A percentile compares a stretch with the other conserved stretches of the same genome.
These are phyloP conservation scores for Oreohelix idahoensis DNA, from an alignment of 1,140 invertebrate genomes.

Conservation along the genomic window DNA sequence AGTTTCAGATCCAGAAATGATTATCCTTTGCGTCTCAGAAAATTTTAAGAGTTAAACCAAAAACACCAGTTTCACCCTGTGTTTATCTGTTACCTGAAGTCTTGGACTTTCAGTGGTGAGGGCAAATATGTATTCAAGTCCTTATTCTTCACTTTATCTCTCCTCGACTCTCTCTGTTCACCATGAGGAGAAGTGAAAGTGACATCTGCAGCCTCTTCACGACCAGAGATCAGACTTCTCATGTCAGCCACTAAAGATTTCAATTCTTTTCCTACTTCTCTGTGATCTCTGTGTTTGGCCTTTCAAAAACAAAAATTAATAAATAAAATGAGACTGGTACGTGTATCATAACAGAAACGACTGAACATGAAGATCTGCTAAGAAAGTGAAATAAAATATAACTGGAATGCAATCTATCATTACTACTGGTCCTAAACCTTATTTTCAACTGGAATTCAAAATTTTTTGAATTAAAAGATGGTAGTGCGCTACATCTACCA, in stretches of 20 bases:
- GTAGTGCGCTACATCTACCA: no score
- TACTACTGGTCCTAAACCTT: no score
- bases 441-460: no score
- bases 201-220: conserved; percentile 33
- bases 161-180: not conserved
- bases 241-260: conserved; percentile 55
- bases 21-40: no score
- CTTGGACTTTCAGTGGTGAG: not conserved
- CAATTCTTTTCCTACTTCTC: conserved; percentile 54
- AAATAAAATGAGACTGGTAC: not conserved
- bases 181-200: conserved; percentile 21
- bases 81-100: conserved; percentile 7
- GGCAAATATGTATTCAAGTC: not conserved
- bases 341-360: conserved; percentile 13
- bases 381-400: no score
- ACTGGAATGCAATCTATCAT: no score
- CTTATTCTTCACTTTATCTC: not conserved
- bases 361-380: not conserved
- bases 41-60: no score
- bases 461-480: no score
- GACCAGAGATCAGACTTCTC: conserved; percentile 49
- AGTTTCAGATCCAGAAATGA: no score
- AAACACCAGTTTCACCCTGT: not conserved
- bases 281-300: conserved; percentile 40
- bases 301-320: conserved; percentile 16